phyloP scores from a whole-genome alignment of 2,888 invertebrate species.

The Lissonota sp. region DNA sequence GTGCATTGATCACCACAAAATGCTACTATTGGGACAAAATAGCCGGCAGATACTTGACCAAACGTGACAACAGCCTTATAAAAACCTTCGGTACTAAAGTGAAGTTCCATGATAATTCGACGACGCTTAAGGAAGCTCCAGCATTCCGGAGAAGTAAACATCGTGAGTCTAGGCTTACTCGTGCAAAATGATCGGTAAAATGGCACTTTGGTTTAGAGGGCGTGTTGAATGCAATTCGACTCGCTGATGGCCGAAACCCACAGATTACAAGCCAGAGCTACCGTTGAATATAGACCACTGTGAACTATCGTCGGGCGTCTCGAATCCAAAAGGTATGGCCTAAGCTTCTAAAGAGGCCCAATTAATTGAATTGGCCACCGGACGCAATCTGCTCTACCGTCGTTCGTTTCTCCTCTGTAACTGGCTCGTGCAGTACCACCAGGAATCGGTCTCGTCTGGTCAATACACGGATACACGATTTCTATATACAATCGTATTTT shows the following conservation, averaged over 20 bases:
- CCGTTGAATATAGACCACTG: slow-evolving; percentile 7
- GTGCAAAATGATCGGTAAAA: neutral
- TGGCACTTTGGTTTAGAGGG: neutral
- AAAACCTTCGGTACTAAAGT: too few species aligned
- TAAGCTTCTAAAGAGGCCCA: slow-evolving; percentile 44
- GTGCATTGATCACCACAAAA: neutral
- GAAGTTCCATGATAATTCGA: too few species aligned
- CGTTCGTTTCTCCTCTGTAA: slow-evolving; percentile 46
- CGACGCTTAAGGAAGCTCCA: too few species aligned
- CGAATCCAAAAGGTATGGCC: slow-evolving; percentile 28
- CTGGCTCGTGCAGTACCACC: slow-evolving; percentile 17
- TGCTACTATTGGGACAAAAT: neutral
- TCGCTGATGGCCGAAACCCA: slow-evolving; percentile 23
- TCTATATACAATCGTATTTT: slow-evolving; percentile 5
- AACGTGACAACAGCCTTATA: too few species aligned
- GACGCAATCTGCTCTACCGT: slow-evolving; percentile 45
- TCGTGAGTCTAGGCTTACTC: too few species aligned
- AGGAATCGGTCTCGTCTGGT: slow-evolving; percentile 26
- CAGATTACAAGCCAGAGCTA: slow-evolving; percentile 23
- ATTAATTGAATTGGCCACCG: slow-evolving; percentile 59
- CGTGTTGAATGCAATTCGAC: neutral
- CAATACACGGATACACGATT: neutral
- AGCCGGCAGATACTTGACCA: too few species aligned
- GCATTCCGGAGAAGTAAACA: too few species aligned
- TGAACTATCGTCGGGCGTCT: slow-evolving; percentile 43